phyloP scores from a whole-genome alignment of 64 coral and sea anemone species.

The Montipora capricornis region DNA sequence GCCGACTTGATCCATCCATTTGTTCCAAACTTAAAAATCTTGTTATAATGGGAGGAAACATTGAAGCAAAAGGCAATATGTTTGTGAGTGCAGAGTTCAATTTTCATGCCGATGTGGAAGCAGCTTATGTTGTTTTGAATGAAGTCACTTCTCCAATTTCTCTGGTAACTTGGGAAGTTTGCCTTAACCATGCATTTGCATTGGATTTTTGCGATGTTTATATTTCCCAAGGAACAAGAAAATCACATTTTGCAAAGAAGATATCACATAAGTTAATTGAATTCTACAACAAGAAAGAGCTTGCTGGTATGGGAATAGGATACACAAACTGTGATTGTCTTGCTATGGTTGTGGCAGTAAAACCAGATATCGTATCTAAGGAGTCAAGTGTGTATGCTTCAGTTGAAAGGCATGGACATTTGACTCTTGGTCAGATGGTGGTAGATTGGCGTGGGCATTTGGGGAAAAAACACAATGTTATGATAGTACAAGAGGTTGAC shows the following conservation, averaged over 20 bases:
- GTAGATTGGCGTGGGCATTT: constrained; percentile 82
- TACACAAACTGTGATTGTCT: constrained; percentile 77
- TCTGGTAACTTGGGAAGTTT: constrained; percentile 76
- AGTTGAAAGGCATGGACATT: constrained; percentile 68
- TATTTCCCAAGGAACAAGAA: constrained; percentile 11
- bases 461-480: constrained; percentile 69
- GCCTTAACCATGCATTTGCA: constrained; percentile 22
- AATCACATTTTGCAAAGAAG: constrained; percentile 40
- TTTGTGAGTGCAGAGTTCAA: constrained; percentile 76
- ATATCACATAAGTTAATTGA: not conserved
- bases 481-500: constrained; percentile 53
- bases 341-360: constrained; percentile 67
- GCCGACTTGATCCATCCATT: constrained; percentile 69
- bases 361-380: constrained; percentile 58
- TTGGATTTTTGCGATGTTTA: constrained; percentile 46
- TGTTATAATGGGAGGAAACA: constrained; percentile 81
- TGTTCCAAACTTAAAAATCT: constrained; percentile 54
- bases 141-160: constrained; percentile 59
- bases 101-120: constrained; percentile 72
- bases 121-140: constrained; percentile 60
- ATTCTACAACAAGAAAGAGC: constrained; percentile 45
- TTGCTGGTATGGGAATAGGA: constrained; percentile 30
- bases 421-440: constrained; percentile 89
- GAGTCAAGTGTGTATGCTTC: constrained; percentile 79
- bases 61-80: constrained; percentile 64